These are phyloP conservation scores for Eumacrocentrus americanus DNA, from an alignment of 2,888 invertebrate genomes.

Conservation along the genomic window DNA sequence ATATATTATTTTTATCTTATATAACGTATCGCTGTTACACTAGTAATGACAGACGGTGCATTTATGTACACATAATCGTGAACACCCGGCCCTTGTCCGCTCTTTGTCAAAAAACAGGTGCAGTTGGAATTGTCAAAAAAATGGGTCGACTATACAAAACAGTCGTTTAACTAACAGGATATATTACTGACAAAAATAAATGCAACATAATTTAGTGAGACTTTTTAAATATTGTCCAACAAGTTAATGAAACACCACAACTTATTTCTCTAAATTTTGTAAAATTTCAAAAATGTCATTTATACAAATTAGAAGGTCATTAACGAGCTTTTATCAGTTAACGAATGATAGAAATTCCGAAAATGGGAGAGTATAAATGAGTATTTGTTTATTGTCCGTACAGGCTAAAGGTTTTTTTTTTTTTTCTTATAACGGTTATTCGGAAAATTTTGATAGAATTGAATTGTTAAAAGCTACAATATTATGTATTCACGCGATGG, in stretches of 20 bases:
- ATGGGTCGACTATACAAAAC: neutral
- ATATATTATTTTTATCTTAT: conserved; percentile 40
- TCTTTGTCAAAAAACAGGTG: conserved; percentile 17
- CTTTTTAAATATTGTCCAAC: conserved; percentile 2
- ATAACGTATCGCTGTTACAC: conserved; percentile 48
- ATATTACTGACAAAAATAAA: neutral
- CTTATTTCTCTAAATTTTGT: no score
- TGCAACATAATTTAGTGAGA: conserved; percentile 2
- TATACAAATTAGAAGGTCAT: no score
- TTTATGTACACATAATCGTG: conserved; percentile 58
- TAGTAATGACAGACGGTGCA: conserved; percentile 56
- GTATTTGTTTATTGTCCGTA: conserved; percentile 50
- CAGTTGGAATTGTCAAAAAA: neutral
- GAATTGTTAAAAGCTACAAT: neutral
- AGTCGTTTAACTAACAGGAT: conserved; percentile 1
- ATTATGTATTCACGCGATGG: no score
- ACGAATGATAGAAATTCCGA: neutral
- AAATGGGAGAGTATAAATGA: conserved; percentile 38
- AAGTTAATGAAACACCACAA: no score
- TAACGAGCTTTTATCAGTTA: no score
- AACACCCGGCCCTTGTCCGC: conserved; percentile 51
- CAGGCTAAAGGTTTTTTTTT: conserved; percentile 32
- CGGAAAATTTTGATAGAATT: neutral
- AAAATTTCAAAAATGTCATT: no score
- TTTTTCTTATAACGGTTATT: neutral